phyloP scores from a whole-genome alignment of 2,113 vertebrate species.

The Austrofundulus limnaeus region DNA sequence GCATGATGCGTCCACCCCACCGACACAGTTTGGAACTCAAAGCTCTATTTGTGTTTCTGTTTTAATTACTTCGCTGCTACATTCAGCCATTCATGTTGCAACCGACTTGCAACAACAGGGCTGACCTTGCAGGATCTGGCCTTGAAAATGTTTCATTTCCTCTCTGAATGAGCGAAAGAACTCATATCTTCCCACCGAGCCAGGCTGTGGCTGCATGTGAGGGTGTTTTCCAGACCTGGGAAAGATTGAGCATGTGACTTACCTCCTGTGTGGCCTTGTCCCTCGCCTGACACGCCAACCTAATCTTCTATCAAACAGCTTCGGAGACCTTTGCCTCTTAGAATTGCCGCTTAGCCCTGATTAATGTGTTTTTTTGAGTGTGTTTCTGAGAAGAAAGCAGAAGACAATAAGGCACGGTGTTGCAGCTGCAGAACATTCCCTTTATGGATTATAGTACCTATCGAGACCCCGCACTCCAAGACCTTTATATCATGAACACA shows the following conservation, averaged over 20 bases:
- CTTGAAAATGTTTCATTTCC: conserved; percentile 11
- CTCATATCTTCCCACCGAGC: neutral
- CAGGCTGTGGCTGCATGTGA: neutral
- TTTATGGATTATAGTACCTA: conserved; percentile 32
- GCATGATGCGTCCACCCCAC: neutral
- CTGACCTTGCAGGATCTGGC: conserved; percentile 12
- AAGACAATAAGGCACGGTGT: conserved; percentile 16
- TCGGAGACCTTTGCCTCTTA: conserved; percentile 48
- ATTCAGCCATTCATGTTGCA: neutral
- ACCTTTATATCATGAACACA: conserved; percentile 5
- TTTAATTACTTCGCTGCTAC: neutral
- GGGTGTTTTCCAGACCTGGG: conserved; percentile 5
- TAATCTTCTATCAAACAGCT: conserved; percentile 74
- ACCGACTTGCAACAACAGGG: conserved; percentile 8
- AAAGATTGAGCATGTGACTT: conserved; percentile 64
- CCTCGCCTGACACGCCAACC: conserved; percentile 43
- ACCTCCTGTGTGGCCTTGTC: conserved; percentile 57
- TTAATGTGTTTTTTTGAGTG: conserved; percentile 38
- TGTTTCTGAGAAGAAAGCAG: conserved; percentile 15
- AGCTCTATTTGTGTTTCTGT: conserved; percentile 1
- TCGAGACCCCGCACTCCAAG: conserved; percentile 10
- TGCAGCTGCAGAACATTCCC: conserved; percentile 20
- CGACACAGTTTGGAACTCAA: neutral
- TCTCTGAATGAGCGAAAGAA: neutral
- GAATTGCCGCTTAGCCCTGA: conserved; percentile 46